These are phyloP conservation scores for Glareola pratincola DNA, from an alignment of 2,113 vertebrate species.

Conservation along the genomic window DNA sequence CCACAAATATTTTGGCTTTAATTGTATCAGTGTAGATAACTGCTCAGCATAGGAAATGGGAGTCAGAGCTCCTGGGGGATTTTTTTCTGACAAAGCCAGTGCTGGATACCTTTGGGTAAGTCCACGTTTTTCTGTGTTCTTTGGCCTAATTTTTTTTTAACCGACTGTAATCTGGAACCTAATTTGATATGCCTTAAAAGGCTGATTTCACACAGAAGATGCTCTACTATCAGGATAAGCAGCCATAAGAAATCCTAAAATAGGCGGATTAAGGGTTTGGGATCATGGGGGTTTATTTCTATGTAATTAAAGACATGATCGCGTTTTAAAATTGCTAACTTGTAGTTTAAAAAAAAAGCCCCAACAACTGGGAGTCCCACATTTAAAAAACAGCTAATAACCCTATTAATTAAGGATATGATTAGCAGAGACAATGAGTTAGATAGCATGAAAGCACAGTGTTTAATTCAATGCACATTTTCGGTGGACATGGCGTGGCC, in stretches of 20 bases:
- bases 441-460: background rate
- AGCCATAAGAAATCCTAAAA: slow-evolving; percentile 55
- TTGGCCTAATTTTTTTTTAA: slow-evolving; percentile 16
- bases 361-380: background rate
- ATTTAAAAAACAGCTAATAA: slow-evolving; percentile 33
- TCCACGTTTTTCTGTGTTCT: background rate
- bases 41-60: background rate
- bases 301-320: slow-evolving; percentile 42
- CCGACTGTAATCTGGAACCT: slow-evolving; percentile 29
- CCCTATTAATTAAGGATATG: slow-evolving; percentile 41
- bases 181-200: slow-evolving; percentile 28
- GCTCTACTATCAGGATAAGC: slow-evolving; percentile 33
- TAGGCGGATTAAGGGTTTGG: slow-evolving; percentile 58
- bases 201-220: slow-evolving; percentile 40
- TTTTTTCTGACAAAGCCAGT: background rate
- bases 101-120: slow-evolving; percentile 13
- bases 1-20: slow-evolving; percentile 22
- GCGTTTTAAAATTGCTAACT: slow-evolving; percentile 36
- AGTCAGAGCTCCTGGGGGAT: background rate
- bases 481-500: background rate
- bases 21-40: slow-evolving; percentile 4
- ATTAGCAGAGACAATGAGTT: slow-evolving; percentile 61
- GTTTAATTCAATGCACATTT: slow-evolving; percentile 42
- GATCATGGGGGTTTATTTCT: slow-evolving; percentile 54
- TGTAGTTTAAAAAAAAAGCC: background rate